A percentile compares a stretch with the other conserved stretches of the same genome.
These are phyloP conservation scores for Propithecus perrieri DNA, from an alignment of 2,797 vertebrate species.

Conservation along the genomic window DNA sequence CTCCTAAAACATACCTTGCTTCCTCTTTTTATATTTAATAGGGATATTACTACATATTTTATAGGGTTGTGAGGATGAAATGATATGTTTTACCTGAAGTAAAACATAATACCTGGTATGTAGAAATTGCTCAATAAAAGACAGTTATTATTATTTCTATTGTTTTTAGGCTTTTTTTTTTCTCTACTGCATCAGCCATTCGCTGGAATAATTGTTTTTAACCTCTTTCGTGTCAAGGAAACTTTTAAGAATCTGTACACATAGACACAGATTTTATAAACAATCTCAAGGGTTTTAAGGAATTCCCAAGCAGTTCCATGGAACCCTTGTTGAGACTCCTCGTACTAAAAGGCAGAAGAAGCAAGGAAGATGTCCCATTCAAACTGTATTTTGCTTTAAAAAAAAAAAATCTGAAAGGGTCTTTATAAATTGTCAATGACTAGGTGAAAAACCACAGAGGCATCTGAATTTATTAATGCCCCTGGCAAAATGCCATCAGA, in stretches of 20 bases:
- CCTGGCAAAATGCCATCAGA: background rate
- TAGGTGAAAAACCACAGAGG: background rate
- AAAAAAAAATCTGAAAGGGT: background rate
- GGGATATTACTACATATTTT: background rate
- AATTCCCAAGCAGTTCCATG: background rate
- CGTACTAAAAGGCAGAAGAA: background rate
- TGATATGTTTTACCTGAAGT: background rate
- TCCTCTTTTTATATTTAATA: background rate
- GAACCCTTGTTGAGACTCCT: background rate
- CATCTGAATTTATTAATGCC: background rate
- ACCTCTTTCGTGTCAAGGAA: background rate
- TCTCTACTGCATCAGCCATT: background rate
- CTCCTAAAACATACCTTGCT: background rate
- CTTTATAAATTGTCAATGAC: background rate
- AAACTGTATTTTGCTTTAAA: background rate
- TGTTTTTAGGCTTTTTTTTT: constrained; percentile 35
- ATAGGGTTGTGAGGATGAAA: background rate
- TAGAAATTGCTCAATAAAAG: background rate
- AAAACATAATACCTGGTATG: background rate
- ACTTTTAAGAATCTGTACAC: background rate
- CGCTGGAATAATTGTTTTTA: background rate
- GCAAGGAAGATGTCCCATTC: background rate
- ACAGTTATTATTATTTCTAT: background rate
- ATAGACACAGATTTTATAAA: background rate
- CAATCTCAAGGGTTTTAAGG: background rate